Evolutionary conservation across 2,888 invertebrate genomes (phyloP).

Genomic region (Lordiphosa andalusiaca): DNA sequence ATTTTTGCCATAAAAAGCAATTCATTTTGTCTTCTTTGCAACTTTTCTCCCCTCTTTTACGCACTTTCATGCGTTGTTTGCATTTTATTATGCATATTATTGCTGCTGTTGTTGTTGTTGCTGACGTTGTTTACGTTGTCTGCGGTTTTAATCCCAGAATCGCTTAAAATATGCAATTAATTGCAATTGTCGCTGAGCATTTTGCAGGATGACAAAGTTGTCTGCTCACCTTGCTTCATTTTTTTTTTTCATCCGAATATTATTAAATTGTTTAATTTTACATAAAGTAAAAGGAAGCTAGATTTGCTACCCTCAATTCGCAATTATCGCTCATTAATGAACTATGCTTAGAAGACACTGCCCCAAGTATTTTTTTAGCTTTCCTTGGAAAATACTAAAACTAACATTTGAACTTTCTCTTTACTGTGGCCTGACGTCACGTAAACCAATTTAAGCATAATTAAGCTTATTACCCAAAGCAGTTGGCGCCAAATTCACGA

Average conservation of each 20-base stretch:
- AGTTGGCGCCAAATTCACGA: slow-evolving; percentile 45
- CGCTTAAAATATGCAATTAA: slow-evolving; percentile 61
- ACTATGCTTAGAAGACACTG: not conserved
- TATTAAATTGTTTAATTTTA: slow-evolving; percentile 57
- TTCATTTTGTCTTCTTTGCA: slow-evolving; percentile 13
- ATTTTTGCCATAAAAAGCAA: slow-evolving; percentile 25
- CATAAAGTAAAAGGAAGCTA: slow-evolving; percentile 10
- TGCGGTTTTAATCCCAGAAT: slow-evolving; percentile 41
- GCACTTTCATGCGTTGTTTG: slow-evolving; percentile 2
- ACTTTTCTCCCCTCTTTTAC: not conserved
- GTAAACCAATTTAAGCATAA: slow-evolving; percentile 74
- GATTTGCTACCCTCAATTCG: too few species aligned
- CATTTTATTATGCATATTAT: slow-evolving; percentile 20
- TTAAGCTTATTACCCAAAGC: slow-evolving; percentile 75
- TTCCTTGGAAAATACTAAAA: not conserved
- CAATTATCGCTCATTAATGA: slow-evolving; percentile 7
- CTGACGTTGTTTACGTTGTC: slow-evolving; percentile 39
- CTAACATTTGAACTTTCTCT: slow-evolving; percentile 27
- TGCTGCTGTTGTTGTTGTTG: slow-evolving; percentile 25
- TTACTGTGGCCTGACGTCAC: slow-evolving; percentile 45
- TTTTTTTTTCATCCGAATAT: slow-evolving; percentile 51
- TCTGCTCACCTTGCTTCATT: slow-evolving; percentile 30
- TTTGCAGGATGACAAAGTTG: slow-evolving; percentile 17
- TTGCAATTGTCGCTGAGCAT: slow-evolving; percentile 58
- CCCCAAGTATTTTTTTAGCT: slow-evolving; percentile 3